A percentile compares a stretch with the other conserved stretches of the same genome.
These are phyloP conservation scores for Gallinago paraguaiae DNA, from an alignment of 2,113 vertebrate genomes.

Conservation along the genomic window DNA sequence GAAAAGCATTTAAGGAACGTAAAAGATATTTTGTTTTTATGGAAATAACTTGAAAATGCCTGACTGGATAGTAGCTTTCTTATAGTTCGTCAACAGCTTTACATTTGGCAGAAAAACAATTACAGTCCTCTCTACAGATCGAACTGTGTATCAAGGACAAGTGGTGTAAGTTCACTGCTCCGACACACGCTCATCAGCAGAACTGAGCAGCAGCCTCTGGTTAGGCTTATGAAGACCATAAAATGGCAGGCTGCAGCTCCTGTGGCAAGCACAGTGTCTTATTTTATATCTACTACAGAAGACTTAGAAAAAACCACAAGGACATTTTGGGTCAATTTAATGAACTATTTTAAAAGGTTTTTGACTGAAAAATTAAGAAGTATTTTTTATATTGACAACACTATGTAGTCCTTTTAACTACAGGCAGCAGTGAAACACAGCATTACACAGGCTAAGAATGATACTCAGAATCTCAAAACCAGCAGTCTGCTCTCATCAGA, in stretches of 20 bases:
- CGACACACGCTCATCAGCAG: neutral
- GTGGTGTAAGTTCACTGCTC: neutral
- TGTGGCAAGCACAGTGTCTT: neutral
- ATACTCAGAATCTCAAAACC: neutral
- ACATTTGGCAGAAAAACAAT: neutral
- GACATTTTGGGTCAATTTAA: neutral
- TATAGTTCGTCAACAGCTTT: neutral
- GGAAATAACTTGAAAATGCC: neutral
- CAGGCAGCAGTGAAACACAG: neutral
- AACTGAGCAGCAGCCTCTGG: neutral
- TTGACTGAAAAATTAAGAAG: neutral
- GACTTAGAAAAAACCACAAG: neutral
- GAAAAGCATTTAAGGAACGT: neutral
- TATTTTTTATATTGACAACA: neutral
- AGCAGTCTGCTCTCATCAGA: neutral
- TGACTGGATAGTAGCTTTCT: neutral
- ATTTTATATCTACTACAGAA: neutral
- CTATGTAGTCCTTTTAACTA: neutral
- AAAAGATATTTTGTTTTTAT: neutral
- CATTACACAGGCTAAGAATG: neutral
- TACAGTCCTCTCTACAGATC: neutral
- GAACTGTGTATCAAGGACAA: neutral
- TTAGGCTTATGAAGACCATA: neutral
- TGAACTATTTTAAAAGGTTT: neutral
- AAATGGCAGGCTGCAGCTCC: neutral